Evolutionary conservation across 1,140 invertebrate species (phyloP).

Genomic region (Heliconius himera): DNA sequence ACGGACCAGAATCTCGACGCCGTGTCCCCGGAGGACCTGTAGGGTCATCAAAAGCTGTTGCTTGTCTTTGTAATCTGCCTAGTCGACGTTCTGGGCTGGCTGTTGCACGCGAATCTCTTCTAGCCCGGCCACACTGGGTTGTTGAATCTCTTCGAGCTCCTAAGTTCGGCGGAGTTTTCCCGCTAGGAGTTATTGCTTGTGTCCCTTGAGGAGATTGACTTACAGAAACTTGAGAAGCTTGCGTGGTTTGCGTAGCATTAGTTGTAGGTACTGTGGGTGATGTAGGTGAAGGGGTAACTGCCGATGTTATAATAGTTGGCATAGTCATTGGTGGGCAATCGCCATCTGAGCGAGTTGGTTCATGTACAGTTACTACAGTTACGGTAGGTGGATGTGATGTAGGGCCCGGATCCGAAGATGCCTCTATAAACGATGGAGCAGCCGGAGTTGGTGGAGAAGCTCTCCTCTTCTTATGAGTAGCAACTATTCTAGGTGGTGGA

Average conservation of each 20-base stretch:
- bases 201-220: conserved; percentile 72
- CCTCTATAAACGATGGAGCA: conserved; percentile 90
- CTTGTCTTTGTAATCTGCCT: conserved; percentile 90
- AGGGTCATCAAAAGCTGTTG: conserved; percentile 93
- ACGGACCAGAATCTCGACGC: conserved; percentile 87
- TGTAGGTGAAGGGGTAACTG: conserved; percentile 89
- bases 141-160: conserved; percentile 90
- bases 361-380: conserved; percentile 73
- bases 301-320: conserved; percentile 90
- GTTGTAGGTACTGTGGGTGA: conserved; percentile 83
- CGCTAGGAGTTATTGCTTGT: conserved; percentile 80
- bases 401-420: conserved; percentile 85
- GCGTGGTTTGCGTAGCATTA: conserved; percentile 61
- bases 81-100: conserved; percentile 87
- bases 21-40: conserved; percentile 87
- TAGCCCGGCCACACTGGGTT: conserved; percentile 87
- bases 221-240: conserved; percentile 37
- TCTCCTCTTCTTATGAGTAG: conserved; percentile 84
- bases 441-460: conserved; percentile 83
- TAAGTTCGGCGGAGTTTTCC: conserved; percentile 82
- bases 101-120: conserved; percentile 86
- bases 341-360: conserved; percentile 79
- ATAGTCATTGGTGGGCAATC: conserved; percentile 86
- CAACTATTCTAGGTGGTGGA: conserved; percentile 83
- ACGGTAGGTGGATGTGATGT: conserved; percentile 78